A percentile compares a stretch with the other conserved stretches of the same genome.
Conservation (phyloP, 2,888 invertebrate genomes). For the Acronicta aceris region DNA sequence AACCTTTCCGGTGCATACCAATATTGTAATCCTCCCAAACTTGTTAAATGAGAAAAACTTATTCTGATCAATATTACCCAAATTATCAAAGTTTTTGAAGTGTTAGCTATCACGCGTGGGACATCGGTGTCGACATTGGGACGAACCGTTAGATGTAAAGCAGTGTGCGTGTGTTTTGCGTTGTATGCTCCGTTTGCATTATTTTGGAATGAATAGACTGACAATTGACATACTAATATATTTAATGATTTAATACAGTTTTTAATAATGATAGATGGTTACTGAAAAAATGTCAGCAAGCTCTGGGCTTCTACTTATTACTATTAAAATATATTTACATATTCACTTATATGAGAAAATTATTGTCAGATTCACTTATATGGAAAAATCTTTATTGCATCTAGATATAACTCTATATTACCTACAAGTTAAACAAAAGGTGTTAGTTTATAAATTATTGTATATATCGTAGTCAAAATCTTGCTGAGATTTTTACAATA, state of each 20-base stretch:
- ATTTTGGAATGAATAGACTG: conserved; percentile 59
- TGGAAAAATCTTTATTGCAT: too few relatives aligned
- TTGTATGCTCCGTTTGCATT: conserved; percentile 53
- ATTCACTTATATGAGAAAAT: too few relatives aligned
- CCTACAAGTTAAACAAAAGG: too few relatives aligned
- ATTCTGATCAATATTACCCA: conserved; percentile 18
- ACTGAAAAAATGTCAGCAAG: neutral
- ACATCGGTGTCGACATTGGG: neutral
- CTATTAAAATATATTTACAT: too few relatives aligned
- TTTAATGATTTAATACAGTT: conserved; percentile 47
- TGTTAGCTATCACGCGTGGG: neutral
- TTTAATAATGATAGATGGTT: conserved; percentile 42
- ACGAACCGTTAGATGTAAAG: conserved; percentile 17
- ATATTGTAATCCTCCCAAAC: neutral
- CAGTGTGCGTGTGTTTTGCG: conserved; percentile 52
- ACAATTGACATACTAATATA: conserved; percentile 52
- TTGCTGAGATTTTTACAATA: too few relatives aligned
- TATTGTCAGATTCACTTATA: too few relatives aligned
- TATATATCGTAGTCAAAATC: too few relatives aligned
- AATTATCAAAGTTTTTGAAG: neutral
- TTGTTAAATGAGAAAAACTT: conserved; percentile 1
- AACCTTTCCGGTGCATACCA: too few relatives aligned
- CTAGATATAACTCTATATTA: too few relatives aligned
- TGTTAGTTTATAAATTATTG: too few relatives aligned
- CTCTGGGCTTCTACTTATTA: neutral